Evolutionary conservation across 2,888 invertebrate genomes (phyloP), one percentile per base, ranked within the genome.

Genomic region (Loripinus fragilis): DNA sequence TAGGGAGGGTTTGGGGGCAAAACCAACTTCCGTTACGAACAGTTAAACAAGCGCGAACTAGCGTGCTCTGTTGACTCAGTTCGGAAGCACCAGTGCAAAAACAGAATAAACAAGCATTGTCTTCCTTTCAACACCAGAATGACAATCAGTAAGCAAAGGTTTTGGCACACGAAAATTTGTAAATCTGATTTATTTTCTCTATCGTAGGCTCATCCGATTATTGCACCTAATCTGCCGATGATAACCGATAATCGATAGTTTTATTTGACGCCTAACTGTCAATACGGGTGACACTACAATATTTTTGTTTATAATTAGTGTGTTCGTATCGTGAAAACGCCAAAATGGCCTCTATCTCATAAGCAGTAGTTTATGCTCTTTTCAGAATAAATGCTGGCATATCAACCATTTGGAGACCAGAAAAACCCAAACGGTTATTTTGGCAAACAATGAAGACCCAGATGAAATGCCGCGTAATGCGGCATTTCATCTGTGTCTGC

Each of bases 191-290:
- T 30, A 60, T 20, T 33, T 60, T 60, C 20, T 33, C 33, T 33
- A 60, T 60, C 60, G 25, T 28, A 30, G 7, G 20, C 60, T 60
- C 60, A 60, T 60, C 60, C 60, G 60, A 60, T 60, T 60, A 60
- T 33, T 20, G 60, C 10, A 2, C 12, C 30, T 33, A 33, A 33
- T 60, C 8, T 20, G 28, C 17, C 30, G 33, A 60, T 60, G 60
- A 60, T 60, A 30, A 60, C 20, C 60, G 60, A 60, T 60, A 60
- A 60, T 33, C 60, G 60, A 60, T 60, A 20, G 25, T 33, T 60
- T 17, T 8, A 60, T 33, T 17, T 30, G 1, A 17, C 60, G 33
- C 30, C 60, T 2, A 60, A 20, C 28, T 60, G 60, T 60, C 17
- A 60, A 60, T 8, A 38, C 5, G 12, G 60, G 60, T 60, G 60